A percentile compares a stretch with the other conserved stretches of the same genome.
phyloP scores from a whole-genome alignment of 2,888 invertebrate genomes.

The Diplazon laetatorius region DNA sequence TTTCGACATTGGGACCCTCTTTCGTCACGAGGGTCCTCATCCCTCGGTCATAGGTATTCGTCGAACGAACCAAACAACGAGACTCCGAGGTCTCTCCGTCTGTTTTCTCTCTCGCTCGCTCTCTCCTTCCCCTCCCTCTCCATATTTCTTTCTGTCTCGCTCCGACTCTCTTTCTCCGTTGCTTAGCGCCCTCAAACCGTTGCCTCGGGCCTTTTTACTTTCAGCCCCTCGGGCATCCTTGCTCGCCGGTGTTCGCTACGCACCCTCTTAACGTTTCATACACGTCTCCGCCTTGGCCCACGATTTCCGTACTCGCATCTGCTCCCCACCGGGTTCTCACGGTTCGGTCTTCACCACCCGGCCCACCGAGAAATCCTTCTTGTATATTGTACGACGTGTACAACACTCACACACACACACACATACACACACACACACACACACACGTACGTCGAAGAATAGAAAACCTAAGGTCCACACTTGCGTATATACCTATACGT shows the following conservation, averaged over 20 bases:
- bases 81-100: conserved; percentile 2
- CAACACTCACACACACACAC: neutral
- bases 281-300: conserved; percentile 60
- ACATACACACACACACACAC: neutral
- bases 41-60: conserved; percentile 39
- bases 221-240: conserved; percentile 51
- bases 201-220: conserved; percentile 46
- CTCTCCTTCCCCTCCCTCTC: neutral
- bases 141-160: conserved; percentile 3
- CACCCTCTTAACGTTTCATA: conserved; percentile 51
- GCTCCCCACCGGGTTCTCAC: conserved; percentile 71
- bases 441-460: neutral
- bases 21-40: conserved; percentile 50
- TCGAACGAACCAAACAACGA: neutral
- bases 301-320: conserved; percentile 72
- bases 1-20: conserved; percentile 50
- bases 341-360: conserved; percentile 67
- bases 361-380: conserved; percentile 51
- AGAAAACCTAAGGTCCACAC: no score
- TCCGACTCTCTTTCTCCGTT: no score
- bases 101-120: conserved; percentile 20
- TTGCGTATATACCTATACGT: no score
- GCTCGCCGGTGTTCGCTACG: conserved; percentile 24
- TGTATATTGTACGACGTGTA: conserved; percentile 31
- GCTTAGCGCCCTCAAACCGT: conserved; percentile 47